A percentile compares a stretch with the other conserved stretches of the same genome.
Conservation (phyloP, 2,113 vertebrate species). For the Candoia aspera region DNA sequence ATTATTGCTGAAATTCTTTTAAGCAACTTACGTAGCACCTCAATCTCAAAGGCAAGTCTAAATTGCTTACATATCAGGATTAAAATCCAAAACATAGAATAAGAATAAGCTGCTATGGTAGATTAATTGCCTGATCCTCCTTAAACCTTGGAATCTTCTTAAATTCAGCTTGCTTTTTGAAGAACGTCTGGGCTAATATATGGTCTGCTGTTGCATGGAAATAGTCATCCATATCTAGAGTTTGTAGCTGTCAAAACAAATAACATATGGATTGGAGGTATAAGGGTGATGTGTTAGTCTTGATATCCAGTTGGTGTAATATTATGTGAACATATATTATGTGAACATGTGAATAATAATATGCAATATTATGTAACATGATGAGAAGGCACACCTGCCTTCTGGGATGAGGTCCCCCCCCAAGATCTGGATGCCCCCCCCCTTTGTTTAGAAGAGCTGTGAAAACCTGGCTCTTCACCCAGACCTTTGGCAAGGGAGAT, state of each 20-base stretch:
- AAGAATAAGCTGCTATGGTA: conserved; percentile 21
- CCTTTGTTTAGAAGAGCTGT: neutral
- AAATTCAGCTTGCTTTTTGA: conserved; percentile 72
- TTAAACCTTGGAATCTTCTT: conserved; percentile 65
- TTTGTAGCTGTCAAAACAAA: conserved; percentile 61
- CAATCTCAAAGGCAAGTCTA: neutral
- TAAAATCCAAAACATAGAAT: neutral
- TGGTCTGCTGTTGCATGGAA: conserved; percentile 66
- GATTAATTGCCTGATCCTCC: conserved; percentile 55
- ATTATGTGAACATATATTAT: neutral
- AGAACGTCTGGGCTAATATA: conserved; percentile 73
- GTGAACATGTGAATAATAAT: neutral
- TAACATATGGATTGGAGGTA: accelerated
- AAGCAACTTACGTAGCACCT: neutral
- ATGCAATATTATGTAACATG: neutral
- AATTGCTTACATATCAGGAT: neutral
- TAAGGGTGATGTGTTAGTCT: neutral
- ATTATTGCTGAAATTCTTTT: neutral
- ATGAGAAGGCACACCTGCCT: neutral
- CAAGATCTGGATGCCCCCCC: neutral
- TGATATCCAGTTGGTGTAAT: neutral
- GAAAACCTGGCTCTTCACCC: neutral
- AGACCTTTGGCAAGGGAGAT: neutral
- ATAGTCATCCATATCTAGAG: conserved; percentile 71
- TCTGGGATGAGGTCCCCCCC: neutral